phyloP scores from a whole-genome alignment of 2,888 invertebrate species.

The Caenorhabditis sinica region DNA sequence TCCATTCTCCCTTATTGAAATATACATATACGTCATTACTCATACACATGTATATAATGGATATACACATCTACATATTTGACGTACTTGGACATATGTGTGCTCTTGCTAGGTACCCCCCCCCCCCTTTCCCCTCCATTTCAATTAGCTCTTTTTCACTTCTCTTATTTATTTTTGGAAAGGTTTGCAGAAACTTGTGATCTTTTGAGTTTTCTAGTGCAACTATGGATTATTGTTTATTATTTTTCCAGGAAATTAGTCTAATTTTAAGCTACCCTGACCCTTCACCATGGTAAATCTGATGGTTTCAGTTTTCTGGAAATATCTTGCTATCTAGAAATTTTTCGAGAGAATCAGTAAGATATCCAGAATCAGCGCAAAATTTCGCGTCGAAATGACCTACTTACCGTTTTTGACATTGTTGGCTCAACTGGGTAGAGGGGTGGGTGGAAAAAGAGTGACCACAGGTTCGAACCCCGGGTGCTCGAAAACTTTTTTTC shows the following conservation, averaged over 20 bases:
- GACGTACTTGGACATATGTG: not conserved
- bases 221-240: too few relatives aligned
- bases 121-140: too few relatives aligned
- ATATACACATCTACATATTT: not conserved
- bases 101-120: too few relatives aligned
- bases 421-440: slow-evolving; percentile 12
- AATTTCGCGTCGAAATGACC: not conserved
- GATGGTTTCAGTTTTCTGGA: not conserved
- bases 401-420: not conserved
- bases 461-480: slow-evolving; percentile 3
- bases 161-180: not conserved
- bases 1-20: not conserved
- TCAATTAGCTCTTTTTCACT: slow-evolving; percentile 13
- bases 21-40: not conserved
- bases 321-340: not conserved
- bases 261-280: too few relatives aligned
- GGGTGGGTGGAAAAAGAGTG: not conserved
- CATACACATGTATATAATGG: not conserved
- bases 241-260: too few relatives aligned
- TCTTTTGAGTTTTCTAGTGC: too few relatives aligned
- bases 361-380: not conserved
- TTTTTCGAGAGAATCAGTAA: not conserved
- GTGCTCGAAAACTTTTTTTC: not conserved
- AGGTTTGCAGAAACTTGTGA: not conserved
- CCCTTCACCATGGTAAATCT: too few relatives aligned